Evolutionary conservation across 2,113 vertebrate genomes (phyloP).

Genomic region (Nematolebias whitei): DNA sequence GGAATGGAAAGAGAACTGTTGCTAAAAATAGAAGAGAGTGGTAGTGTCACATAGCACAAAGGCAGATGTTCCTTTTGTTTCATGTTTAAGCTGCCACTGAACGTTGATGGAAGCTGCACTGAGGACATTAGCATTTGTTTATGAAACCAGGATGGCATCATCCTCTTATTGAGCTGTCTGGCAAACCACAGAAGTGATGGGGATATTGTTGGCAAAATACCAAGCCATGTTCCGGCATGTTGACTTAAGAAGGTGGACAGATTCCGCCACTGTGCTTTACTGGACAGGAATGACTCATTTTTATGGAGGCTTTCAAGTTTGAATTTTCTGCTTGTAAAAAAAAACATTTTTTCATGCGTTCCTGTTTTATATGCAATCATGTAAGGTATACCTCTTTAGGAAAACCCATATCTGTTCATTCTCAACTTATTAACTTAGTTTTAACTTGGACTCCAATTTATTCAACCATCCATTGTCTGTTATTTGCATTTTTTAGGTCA

Average conservation of each 20-base stretch:
- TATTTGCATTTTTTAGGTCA: neutral
- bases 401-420: neutral
- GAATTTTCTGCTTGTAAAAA: neutral
- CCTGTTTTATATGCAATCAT: neutral
- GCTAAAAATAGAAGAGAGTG: constrained; percentile 18
- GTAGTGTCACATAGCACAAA: constrained; percentile 2
- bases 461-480: neutral
- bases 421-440: neutral
- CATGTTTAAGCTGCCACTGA: constrained; percentile 33
- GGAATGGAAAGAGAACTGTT: constrained; percentile 39
- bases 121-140: constrained; percentile 59
- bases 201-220: constrained; percentile 19
- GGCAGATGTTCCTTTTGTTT: constrained; percentile 31
- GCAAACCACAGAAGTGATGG: constrained; percentile 21
- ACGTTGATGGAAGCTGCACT: constrained; percentile 35
- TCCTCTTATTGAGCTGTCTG: constrained; percentile 19
- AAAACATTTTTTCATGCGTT: constrained; percentile 6
- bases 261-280: neutral
- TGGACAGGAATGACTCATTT: neutral
- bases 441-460: too few relatives aligned
- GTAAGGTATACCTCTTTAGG: neutral
- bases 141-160: constrained; percentile 35
- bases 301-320: neutral
- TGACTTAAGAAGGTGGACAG: constrained; percentile 9
- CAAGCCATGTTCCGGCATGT: neutral